These are phyloP conservation scores for Pluvianellus socialis DNA, from an alignment of 2,113 vertebrate genomes.

Conservation along the genomic window DNA sequence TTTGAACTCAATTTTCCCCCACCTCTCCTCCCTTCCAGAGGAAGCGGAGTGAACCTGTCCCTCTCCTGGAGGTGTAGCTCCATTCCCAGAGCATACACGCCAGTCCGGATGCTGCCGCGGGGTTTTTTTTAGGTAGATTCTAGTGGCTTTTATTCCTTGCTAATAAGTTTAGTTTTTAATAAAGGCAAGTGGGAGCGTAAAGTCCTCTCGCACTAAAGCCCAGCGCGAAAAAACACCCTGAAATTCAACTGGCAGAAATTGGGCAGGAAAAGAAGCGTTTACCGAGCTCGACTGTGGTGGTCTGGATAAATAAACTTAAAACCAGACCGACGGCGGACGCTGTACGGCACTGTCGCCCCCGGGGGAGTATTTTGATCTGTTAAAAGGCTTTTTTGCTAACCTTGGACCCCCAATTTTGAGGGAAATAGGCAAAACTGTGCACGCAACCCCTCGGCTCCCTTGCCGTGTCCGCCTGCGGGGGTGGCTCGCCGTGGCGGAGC, in stretches of 20 bases:
- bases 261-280: background rate
- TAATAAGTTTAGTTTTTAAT: background rate
- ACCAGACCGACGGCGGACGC: background rate
- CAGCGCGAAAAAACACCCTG: rapidly evolving
- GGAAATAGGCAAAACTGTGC: too few relatives aligned
- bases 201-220: background rate
- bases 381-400: background rate
- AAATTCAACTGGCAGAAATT: rapidly evolving
- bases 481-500: background rate
- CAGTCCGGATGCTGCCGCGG: rapidly evolving
- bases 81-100: background rate
- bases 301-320: too few relatives aligned
- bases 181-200: too few relatives aligned
- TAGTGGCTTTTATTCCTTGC: background rate
- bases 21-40: rapidly evolving
- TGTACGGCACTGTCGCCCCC: too few relatives aligned
- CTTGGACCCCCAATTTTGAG: rapidly evolving
- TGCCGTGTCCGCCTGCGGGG: rapidly evolving
- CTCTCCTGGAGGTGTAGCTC: background rate
- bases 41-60: background rate
- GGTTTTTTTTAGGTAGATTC: background rate
- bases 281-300: background rate
- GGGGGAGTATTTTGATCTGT: too few relatives aligned
- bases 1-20: background rate
- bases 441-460: rapidly evolving